Conservation (phyloP, 2,797 vertebrate genomes). For the Spinus olivaceus region DNA sequence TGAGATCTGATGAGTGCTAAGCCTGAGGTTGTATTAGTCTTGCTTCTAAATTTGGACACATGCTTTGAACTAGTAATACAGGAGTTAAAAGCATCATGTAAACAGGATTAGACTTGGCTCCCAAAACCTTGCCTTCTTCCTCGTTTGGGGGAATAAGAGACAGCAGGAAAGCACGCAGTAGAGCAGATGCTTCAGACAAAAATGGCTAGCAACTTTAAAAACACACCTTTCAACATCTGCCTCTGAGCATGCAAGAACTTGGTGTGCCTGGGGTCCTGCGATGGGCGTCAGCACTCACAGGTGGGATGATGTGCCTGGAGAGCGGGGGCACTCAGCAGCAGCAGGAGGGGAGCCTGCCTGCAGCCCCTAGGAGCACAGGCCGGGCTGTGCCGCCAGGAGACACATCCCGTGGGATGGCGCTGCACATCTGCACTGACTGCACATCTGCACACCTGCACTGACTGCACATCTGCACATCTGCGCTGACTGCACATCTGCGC, state of each 20-base stretch:
- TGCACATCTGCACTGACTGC: background rate
- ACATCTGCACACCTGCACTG: background rate
- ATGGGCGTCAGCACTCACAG: background rate
- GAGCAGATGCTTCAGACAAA: background rate
- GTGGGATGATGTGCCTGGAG: background rate
- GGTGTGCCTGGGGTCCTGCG: background rate
- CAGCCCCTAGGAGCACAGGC: accelerated
- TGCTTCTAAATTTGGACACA: slow-evolving; percentile 39
- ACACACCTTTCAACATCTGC: background rate
- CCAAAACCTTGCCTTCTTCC: background rate
- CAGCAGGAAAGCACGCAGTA: background rate
- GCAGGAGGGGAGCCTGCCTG: accelerated
- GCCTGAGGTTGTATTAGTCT: slow-evolving; percentile 30
- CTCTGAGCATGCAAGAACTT: background rate
- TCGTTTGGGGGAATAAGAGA: background rate
- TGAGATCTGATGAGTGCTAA: slow-evolving; percentile 34
- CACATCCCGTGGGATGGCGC: accelerated
- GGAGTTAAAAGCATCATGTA: slow-evolving; percentile 50
- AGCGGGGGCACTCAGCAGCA: background rate
- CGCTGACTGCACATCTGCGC: background rate
- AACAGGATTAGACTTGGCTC: slow-evolving; percentile 52
- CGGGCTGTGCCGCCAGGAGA: accelerated
- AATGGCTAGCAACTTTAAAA: background rate
- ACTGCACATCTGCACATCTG: background rate
- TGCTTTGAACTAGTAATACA: slow-evolving; percentile 49